Base-by-base conservation (phyloP, 2,113 vertebrate species). In the Monopterus albus region DNA sequence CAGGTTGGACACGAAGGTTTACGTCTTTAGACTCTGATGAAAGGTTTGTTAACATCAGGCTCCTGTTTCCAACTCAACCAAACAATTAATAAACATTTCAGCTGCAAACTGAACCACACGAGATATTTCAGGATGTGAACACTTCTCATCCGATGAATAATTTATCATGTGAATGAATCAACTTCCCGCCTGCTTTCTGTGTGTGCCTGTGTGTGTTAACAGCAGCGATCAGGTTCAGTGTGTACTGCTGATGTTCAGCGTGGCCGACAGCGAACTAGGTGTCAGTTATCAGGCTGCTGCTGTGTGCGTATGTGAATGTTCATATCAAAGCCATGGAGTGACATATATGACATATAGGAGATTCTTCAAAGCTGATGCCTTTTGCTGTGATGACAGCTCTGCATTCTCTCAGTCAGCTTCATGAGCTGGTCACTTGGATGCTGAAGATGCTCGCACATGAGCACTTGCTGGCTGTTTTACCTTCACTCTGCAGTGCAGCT, bases 1-100 rank as follows among this genome's bases (percentile, higher is more conserved):
- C n/a, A n/a, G n/a, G n/a, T n/a, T n/a, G n/a, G n/a, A n/a, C n/a
- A n/a, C n/a, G n/a, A n/a, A n/a, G n/a, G n/a, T n/a, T n/a, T n/a
- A n/a, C n/a, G n/a, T n/a, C n/a, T n/a, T n/a, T 7, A 31, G 29
- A 7, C 29, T 7, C 8, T 31, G 5, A 6, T 21, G n/a, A 45
- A 51, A 42, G 47, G 11, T 14, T 42, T n/a, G 38, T 35, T 47
- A 72, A 57, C 65, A 72, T 65, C 64, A 20, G 4, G 6, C 60
- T 40, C 35, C 36, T 53, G 50, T 25, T 71, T 78, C 46, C 20
- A 31, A 28, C 53, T 26, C 29, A 51, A 56, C 35, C 53, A 52
- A 78, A 84, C 81, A 84, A 82, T 82, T 85, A 79, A 65, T 26
- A 74, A 79, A 79, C 58, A 66, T 50, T 74, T 71, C 49, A 6